Evolutionary conservation across 2,888 invertebrate species (phyloP).

Genomic region (Plutella xylostella): DNA sequence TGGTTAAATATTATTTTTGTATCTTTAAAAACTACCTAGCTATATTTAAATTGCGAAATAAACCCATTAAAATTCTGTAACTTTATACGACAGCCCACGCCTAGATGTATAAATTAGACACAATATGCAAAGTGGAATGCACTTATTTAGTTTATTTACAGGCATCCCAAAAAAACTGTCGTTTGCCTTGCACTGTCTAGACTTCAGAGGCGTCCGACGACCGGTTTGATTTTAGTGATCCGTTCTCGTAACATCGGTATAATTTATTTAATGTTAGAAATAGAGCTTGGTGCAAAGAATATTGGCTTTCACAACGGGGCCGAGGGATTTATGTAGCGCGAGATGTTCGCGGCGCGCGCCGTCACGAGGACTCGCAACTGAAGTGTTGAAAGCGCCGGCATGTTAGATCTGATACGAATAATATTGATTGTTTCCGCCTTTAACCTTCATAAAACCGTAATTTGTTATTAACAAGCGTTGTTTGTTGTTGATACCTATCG

Average conservation of each 20-base stretch:
- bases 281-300: slow-evolving; percentile 64
- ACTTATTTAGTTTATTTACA: no score
- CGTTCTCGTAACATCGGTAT: slow-evolving; percentile 65
- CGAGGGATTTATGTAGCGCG: slow-evolving; percentile 60
- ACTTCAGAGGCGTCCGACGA: slow-evolving; percentile 46
- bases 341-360: slow-evolving; percentile 49
- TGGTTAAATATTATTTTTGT: no score
- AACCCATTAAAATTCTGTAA: no score
- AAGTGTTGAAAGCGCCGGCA: slow-evolving; percentile 5
- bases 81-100: no score
- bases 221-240: slow-evolving; percentile 58
- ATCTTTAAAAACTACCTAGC: no score
- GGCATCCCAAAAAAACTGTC: slow-evolving; percentile 39
- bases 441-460: neutral
- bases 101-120: no score
- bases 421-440: slow-evolving; percentile 1
- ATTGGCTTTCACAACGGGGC: slow-evolving; percentile 68
- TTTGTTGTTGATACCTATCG: no score
- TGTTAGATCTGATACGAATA: neutral
- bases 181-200: slow-evolving; percentile 47
- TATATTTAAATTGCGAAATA: no score
- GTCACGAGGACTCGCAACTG: slow-evolving; percentile 36
- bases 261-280: slow-evolving; percentile 69
- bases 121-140: no score
- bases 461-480: no score